Evolutionary conservation across 2,888 invertebrate species (phyloP).

Genomic region (Callyntrura guangdongensis): DNA sequence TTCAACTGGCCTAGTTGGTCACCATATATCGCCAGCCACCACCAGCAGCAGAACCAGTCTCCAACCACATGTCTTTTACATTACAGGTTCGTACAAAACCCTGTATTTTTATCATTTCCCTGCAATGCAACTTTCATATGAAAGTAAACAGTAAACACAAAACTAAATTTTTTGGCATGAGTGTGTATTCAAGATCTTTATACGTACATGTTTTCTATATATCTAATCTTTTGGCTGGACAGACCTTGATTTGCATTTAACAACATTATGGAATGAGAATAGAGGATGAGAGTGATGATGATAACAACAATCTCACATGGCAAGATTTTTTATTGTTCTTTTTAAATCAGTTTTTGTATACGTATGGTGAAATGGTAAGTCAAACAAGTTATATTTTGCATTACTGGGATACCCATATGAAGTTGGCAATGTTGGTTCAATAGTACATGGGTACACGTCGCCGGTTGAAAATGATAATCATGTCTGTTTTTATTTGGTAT

Average conservation of each 20-base stretch:
- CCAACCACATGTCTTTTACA: constrained; percentile 28
- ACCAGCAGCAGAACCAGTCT: too few species aligned
- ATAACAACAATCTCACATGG: constrained; percentile 42
- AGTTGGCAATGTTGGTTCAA: too few species aligned
- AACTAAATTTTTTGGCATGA: too few species aligned
- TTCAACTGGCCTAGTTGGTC: neutral
- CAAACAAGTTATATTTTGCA: too few species aligned
- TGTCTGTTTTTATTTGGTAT: neutral
- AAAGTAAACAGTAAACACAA: too few species aligned
- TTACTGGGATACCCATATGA: too few species aligned
- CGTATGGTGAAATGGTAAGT: too few species aligned
- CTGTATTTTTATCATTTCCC: neutral
- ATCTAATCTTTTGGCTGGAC: constrained; percentile 27
- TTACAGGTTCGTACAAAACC: neutral
- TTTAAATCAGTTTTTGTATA: neutral
- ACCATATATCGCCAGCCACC: constrained; percentile 4
- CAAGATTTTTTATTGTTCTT: constrained; percentile 38
- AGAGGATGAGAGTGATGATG: neutral
- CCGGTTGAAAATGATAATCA: too few species aligned
- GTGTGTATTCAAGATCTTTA: neutral
- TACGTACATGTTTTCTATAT: neutral
- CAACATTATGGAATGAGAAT: constrained; percentile 1
- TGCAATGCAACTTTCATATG: neutral
- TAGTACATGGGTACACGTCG: too few species aligned
- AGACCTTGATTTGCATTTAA: constrained; percentile 20